Evolutionary conservation across 2,797 vertebrate species (phyloP).

Genomic region (Okamejei kenojei): DNA sequence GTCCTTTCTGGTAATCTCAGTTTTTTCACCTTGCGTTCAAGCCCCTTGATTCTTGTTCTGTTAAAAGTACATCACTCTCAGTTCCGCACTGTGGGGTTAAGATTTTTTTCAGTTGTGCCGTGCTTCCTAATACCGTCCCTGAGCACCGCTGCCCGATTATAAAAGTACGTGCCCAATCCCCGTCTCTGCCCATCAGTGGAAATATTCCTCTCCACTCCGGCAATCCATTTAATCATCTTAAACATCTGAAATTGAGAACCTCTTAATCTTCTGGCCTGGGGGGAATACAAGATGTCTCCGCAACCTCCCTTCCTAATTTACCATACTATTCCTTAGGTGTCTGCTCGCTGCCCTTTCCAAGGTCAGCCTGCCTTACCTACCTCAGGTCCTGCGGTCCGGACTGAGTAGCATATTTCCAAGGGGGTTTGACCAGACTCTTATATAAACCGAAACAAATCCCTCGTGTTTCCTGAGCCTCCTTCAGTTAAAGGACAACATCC

Average conservation of each 20-base stretch:
- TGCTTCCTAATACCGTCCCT: not conserved
- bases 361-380: not conserved
- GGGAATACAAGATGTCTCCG: not conserved
- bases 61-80: not conserved
- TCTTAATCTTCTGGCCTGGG: not conserved
- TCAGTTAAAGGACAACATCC: not conserved
- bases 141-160: not conserved
- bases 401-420: not conserved
- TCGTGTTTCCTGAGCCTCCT: not conserved
- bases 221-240: not conserved
- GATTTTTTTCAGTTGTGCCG: not conserved
- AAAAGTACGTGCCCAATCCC: not conserved
- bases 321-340: not conserved
- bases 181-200: not conserved
- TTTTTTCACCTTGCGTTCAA: not conserved
- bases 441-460: not conserved
- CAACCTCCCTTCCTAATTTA: not conserved
- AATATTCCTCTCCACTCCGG: not conserved
- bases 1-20: not conserved
- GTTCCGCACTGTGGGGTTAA: not conserved
- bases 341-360: too few relatives aligned
- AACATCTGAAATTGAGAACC: not conserved
- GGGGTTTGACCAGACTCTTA: not conserved
- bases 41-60: not conserved
- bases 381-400: too few relatives aligned